These are phyloP conservation scores for Sarcoramphus papa DNA, from an alignment of 2,797 vertebrate genomes.

Conservation along the genomic window DNA sequence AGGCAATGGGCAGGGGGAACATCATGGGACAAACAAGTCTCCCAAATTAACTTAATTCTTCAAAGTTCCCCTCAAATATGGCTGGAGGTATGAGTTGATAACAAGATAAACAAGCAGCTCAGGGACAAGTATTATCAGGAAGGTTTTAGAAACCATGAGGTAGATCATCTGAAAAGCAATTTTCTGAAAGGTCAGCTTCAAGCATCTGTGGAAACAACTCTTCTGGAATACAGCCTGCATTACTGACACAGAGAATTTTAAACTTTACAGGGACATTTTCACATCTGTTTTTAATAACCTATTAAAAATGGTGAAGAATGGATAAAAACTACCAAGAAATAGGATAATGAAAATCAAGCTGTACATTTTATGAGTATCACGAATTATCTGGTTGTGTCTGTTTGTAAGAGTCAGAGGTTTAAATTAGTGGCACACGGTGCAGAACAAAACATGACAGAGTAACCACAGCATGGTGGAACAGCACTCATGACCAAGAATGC, in stretches of 20 bases:
- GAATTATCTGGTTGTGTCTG: not conserved
- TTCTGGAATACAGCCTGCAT: not conserved
- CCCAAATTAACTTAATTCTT: not conserved
- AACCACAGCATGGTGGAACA: not conserved
- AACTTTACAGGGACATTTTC: not conserved
- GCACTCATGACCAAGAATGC: not conserved
- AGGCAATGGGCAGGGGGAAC: not conserved
- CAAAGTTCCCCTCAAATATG: not conserved
- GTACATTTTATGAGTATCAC: not conserved
- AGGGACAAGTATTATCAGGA: not conserved
- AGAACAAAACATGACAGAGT: not conserved
- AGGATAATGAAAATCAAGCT: not conserved
- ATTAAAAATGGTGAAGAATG: not conserved
- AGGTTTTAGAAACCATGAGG: not conserved
- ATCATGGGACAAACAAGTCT: not conserved
- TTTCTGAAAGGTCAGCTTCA: not conserved
- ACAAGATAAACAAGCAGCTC: not conserved
- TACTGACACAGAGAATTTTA: not conserved
- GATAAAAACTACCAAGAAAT: not conserved
- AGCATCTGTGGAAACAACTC: not conserved
- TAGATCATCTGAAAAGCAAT: not conserved
- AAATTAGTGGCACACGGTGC: not conserved
- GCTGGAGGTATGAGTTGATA: not conserved
- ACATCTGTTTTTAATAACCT: not conserved
- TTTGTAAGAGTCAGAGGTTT: not conserved